Base-by-base conservation (phyloP, 2,113 vertebrate genomes). In the Andinoacara biseriatus region DNA sequence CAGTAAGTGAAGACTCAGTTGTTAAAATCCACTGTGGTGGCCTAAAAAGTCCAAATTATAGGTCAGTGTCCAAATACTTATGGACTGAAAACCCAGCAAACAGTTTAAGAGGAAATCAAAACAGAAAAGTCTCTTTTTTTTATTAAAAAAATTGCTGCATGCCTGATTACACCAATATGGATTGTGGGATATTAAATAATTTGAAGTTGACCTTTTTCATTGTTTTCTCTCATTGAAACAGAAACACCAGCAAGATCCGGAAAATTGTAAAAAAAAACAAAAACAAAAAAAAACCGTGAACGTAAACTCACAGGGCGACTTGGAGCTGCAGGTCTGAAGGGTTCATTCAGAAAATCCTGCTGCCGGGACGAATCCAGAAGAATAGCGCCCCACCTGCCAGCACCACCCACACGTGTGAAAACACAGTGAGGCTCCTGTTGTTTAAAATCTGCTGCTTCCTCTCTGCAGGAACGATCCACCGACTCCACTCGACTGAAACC, bases 281-380 rank as follows among this genome's bases (percentile, higher is more conserved):
- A n/a, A n/a, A n/a, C n/a, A 5, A 4, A 69, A 29, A 69, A 2
- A 5, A 7, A 49, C 29, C 0, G 9, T 13, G 65, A 26, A 20
- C 20, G 1, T 13, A 52, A 20, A 52, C 31, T 52, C 26, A 31
- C 1, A 1, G 0, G 29, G 65, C 2, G 0, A 52, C 15, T 49
- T 2, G 3, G 3, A 1, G 24, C 1, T 6, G 26, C 6, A 33
- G 18, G 31, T 72, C 17, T 72, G 67, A 72, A 72, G 67, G 18
- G 46, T 72, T 72, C 20, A 72, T 1, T 52, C 46, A 0, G 65
- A 52, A 5, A 72, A 72, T 52, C 43, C 65, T 20, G 43, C 46
- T 0, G 24, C 67, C 52, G 67, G 67, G 67, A 72, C 18, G 1
- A 54, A 72, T 72, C 17, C 46, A n/a, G 67, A 72, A 72, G 26